These are phyloP conservation scores for Chauna torquata DNA, from an alignment of 2,113 vertebrate genomes.

Conservation along the genomic window DNA sequence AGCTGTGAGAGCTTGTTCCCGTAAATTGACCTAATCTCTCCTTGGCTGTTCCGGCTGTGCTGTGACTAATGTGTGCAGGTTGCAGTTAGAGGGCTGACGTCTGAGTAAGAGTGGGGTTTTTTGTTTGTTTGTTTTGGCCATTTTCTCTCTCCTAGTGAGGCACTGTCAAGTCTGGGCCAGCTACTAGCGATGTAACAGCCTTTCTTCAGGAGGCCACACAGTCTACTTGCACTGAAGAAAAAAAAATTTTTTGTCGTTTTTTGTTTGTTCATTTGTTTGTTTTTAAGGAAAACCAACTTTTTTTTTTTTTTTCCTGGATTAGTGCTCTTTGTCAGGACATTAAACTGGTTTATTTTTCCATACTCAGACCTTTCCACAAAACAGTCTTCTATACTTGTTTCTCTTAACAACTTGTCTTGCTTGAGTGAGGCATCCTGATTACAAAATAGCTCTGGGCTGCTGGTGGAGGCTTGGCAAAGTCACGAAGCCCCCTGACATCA, in stretches of 20 bases:
- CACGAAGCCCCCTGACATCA: background rate
- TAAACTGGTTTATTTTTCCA: background rate
- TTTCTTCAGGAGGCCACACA: background rate
- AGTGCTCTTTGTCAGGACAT: background rate
- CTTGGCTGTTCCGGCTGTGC: background rate
- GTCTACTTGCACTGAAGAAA: background rate
- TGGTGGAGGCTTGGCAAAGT: background rate
- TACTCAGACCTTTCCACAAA: background rate
- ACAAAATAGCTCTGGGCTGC: background rate
- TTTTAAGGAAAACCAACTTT: background rate
- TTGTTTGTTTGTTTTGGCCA: constrained; percentile 13
- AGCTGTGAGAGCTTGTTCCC: background rate
- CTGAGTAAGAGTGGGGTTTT: background rate
- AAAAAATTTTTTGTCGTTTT: background rate
- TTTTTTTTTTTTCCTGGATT: background rate
- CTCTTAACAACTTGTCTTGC: background rate
- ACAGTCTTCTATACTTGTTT: background rate
- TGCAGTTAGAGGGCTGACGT: background rate
- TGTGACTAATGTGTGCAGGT: background rate
- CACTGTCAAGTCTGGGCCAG: background rate
- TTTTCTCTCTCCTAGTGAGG: background rate
- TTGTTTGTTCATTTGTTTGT: background rate
- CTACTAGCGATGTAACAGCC: background rate
- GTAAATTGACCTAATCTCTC: background rate
- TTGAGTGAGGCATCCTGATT: background rate